Conservation (phyloP, 2,797 vertebrate species). For the Hypotaenidia philippensis region DNA sequence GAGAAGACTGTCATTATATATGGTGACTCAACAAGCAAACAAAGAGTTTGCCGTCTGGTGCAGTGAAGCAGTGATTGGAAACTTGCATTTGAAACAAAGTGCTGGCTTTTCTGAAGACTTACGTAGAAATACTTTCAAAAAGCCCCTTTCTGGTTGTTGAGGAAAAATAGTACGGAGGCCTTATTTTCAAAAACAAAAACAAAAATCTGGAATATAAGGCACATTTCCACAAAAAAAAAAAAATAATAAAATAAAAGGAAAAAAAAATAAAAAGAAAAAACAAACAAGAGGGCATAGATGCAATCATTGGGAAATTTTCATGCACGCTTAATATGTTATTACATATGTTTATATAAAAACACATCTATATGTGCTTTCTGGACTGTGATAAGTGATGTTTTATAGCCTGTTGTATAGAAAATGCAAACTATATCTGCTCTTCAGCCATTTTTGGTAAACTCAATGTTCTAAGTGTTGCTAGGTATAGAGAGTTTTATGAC, state of each 20-base stretch:
- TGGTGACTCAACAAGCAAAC: constrained; percentile 81
- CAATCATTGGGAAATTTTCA: constrained; percentile 91
- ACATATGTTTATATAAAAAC: constrained; percentile 99
- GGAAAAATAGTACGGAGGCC: constrained; percentile 87
- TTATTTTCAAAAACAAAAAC: constrained; percentile 86
- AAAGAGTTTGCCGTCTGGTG: constrained; percentile 74
- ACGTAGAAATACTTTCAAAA: constrained; percentile 85
- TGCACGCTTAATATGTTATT: constrained; percentile 99
- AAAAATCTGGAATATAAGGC: constrained; percentile 88
- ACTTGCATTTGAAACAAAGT: constrained; percentile 80
- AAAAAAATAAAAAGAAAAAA: neutral
- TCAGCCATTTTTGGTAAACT: constrained; percentile 95
- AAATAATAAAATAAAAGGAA: neutral
- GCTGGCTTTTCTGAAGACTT: constrained; percentile 87
- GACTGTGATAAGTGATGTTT: constrained; percentile 99
- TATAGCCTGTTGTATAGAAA: constrained; percentile 99
- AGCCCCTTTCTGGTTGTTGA: constrained; percentile 90
- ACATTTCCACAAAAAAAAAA: constrained; percentile 79
- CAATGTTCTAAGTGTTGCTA: constrained; percentile 99
- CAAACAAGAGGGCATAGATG: constrained; percentile 84
- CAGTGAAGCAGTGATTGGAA: constrained; percentile 80
- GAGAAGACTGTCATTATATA: constrained; percentile 81
- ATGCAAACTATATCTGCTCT: constrained; percentile 98
- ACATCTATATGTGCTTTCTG: constrained; percentile 99
- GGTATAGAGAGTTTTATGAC: constrained; percentile 96